Conservation (phyloP, 1,140 invertebrate species). For the Pygmarrhopalites habei region DNA sequence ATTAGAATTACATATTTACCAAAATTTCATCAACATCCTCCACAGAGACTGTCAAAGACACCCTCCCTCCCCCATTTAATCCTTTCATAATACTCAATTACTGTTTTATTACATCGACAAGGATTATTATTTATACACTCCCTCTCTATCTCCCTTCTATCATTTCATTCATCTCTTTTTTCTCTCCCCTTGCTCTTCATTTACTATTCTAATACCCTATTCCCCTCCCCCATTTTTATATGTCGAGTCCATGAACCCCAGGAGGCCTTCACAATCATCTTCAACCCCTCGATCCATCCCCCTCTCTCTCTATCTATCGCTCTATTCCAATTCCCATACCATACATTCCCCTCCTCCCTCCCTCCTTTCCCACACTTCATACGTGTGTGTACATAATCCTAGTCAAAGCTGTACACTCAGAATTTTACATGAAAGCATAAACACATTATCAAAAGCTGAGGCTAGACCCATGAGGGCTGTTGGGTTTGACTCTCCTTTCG, state of each 20-base stretch:
- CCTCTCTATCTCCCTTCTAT: too few species aligned
- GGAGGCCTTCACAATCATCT: not conserved
- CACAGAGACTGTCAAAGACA: too few species aligned
- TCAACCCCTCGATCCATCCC: not conserved
- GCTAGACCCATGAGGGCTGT: too few species aligned
- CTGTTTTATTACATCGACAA: conserved; percentile 22
- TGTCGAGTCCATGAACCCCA: not conserved
- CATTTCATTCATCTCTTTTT: too few species aligned
- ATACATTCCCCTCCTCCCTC: not conserved
- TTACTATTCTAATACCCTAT: not conserved
- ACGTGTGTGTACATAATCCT: too few species aligned
- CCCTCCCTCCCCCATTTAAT: conserved; percentile 8
- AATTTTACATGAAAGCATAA: too few species aligned
- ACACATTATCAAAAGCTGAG: too few species aligned
- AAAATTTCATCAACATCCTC: too few species aligned
- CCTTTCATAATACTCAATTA: conserved; percentile 33
- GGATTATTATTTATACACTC: conserved; percentile 6
- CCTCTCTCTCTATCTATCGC: not conserved
- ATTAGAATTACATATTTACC: too few species aligned
- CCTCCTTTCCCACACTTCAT: not conserved
- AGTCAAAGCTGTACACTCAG: too few species aligned
- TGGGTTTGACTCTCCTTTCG: too few species aligned
- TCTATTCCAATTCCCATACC: not conserved
- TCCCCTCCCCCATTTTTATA: not conserved
- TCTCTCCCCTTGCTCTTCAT: too few species aligned